A percentile compares a stretch with the other conserved stretches of the same genome.
Evolutionary conservation across 2,797 vertebrate genomes (phyloP).

Genomic region (Serranus cabrilla): DNA sequence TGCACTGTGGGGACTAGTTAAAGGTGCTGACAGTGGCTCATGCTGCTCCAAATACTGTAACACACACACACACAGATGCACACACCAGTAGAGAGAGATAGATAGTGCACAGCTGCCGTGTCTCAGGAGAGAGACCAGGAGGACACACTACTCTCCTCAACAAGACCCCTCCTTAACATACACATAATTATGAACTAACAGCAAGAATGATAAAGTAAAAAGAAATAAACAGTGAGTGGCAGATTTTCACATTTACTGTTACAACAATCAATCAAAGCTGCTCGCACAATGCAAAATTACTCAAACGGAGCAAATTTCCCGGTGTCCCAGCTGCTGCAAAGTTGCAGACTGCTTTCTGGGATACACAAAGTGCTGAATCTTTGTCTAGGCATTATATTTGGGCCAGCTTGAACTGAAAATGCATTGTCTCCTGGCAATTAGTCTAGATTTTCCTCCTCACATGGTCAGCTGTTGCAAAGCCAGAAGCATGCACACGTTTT

Average conservation of each 20-base stretch:
- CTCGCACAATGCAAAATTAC: neutral
- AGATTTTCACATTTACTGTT: neutral
- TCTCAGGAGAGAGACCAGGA: slow-evolving; percentile 48
- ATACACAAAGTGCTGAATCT: slow-evolving; percentile 53
- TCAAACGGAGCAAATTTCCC: slow-evolving; percentile 2
- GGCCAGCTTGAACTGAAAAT: slow-evolving; percentile 66
- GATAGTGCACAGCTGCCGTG: slow-evolving; percentile 64
- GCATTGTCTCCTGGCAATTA: slow-evolving; percentile 56
- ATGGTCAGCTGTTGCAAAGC: slow-evolving; percentile 54
- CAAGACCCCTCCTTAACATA: slow-evolving; percentile 24
- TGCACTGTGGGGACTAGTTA: slow-evolving; percentile 62
- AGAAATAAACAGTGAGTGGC: neutral
- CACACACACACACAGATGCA: slow-evolving; percentile 20
- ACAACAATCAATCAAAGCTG: slow-evolving; percentile 8
- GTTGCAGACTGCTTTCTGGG: slow-evolving; percentile 33
- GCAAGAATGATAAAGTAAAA: neutral
- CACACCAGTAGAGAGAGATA: slow-evolving; percentile 54
- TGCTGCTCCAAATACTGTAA: slow-evolving; percentile 59
- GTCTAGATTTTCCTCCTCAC: slow-evolving; percentile 44
- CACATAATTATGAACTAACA: slow-evolving; percentile 24
- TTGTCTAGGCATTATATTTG: slow-evolving; percentile 34
- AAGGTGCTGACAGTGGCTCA: slow-evolving; percentile 73
- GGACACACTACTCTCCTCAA: slow-evolving; percentile 22
- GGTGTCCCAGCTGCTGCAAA: slow-evolving; percentile 19
- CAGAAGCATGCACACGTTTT: slow-evolving; percentile 44